Conservation (phyloP, 2,113 vertebrate species). For the Anser cygnoides region DNA sequence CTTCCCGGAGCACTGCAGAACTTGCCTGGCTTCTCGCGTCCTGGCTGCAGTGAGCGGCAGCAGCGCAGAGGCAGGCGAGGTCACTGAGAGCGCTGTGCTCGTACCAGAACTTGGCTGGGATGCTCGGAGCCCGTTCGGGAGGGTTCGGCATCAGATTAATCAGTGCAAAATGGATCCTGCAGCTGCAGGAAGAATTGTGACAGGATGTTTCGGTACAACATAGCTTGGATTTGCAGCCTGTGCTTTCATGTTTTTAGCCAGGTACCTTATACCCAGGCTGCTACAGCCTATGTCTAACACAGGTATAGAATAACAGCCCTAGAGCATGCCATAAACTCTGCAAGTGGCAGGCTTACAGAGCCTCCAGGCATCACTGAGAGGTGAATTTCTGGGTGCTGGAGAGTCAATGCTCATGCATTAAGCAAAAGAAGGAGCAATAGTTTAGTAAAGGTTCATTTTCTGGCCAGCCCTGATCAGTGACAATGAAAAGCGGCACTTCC, state of each 20-base stretch:
- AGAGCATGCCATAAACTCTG: neutral
- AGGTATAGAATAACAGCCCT: neutral
- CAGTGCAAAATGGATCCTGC: neutral
- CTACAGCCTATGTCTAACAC: neutral
- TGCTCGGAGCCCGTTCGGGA: too few species aligned
- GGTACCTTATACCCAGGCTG: neutral
- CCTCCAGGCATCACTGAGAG: neutral
- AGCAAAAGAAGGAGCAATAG: neutral
- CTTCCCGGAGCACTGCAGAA: too few species aligned
- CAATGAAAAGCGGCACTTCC: neutral
- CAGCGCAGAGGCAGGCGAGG: too few species aligned
- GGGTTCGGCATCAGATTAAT: neutral
- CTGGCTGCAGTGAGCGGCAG: too few species aligned
- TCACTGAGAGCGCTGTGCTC: too few species aligned
- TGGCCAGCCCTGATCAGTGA: neutral
- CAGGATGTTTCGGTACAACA: neutral
- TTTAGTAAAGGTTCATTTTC: neutral
- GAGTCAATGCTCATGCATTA: neutral
- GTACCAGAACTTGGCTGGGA: too few species aligned
- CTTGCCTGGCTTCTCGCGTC: too few species aligned
- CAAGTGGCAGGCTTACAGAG: neutral
- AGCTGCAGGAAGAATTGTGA: neutral
- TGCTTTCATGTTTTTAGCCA: neutral
- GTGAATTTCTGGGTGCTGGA: neutral
- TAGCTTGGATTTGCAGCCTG: neutral